Conservation (phyloP, 2,113 vertebrate species). For the Sardina pilchardus region DNA sequence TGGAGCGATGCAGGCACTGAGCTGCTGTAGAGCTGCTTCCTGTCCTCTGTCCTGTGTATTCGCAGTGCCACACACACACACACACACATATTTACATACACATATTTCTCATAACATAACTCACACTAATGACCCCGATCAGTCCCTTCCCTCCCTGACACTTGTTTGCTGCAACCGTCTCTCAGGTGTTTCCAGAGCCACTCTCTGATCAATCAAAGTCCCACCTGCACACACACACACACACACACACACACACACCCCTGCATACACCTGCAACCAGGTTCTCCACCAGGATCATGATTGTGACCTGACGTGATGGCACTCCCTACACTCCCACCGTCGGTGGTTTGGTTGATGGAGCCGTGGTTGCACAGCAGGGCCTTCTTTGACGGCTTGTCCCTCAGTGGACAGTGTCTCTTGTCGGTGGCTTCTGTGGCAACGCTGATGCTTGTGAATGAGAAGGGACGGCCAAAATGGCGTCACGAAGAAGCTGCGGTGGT, state of each 20-base stretch:
- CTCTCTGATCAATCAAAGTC: not conserved
- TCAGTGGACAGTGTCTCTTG: not conserved
- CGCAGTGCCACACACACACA: slow-evolving; percentile 35
- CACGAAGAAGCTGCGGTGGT: not conserved
- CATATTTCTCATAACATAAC: slow-evolving; percentile 46
- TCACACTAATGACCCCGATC: slow-evolving; percentile 21
- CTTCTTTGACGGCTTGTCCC: not conserved
- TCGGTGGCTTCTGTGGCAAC: not conserved
- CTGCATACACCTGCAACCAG: slow-evolving; percentile 17
- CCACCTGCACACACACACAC: slow-evolving; percentile 25
- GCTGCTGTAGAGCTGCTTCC: not conserved
- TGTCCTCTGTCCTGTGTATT: not conserved
- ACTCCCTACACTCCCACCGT: no score
- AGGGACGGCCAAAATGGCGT: not conserved
- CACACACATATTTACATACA: slow-evolving; percentile 38
- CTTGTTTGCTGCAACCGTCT: slow-evolving; percentile 52
- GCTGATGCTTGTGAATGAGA: not conserved
- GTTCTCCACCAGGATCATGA: no score
- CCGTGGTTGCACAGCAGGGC: no score
- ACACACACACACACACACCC: slow-evolving; percentile 54
- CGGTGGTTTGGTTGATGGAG: no score
- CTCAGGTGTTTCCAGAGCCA: slow-evolving; percentile 51
- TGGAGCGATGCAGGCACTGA: slow-evolving; percentile 53
- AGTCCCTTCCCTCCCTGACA: slow-evolving; percentile 9
- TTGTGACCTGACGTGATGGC: no score